Base-by-base conservation (phyloP, 2,797 vertebrate species). In the Streptopelia turtur region DNA sequence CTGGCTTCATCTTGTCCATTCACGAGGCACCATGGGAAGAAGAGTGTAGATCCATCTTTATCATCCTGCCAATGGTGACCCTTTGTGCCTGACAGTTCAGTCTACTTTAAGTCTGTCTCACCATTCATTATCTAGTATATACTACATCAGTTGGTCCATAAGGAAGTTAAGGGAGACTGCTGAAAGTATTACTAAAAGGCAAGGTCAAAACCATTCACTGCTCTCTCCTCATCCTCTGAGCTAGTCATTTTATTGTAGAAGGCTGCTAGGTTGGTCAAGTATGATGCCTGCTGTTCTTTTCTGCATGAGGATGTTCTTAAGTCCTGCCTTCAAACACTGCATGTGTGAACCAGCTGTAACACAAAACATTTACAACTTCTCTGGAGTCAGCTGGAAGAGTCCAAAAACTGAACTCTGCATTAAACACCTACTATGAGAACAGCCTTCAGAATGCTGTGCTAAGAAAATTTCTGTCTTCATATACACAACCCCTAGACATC, bases 401-500 rank as follows among this genome's bases (percentile, higher is more conserved):
- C 60, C 13, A 41, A 83, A 72, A 75, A 8, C 24, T 21, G 43
- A 63, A 57, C 35, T 11, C 41, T 50, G 16, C 12, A 35, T 20
- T 35, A 41, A 41, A 72, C 1, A 0, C 11, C 43, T 55, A 28
- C 25, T 23, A 6, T 13, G 16, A 83, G 16, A 84, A 31, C 5
- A 56, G 61, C 22, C 27, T 52, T 41, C 30, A 72, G 41, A 64
- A 69, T n/a, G 64, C 49, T 35, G 11, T 4, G 2, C 17, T 59
- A 31, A 68, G 45, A 69, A 69, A 23, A 71, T 25, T 4, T n/a
- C n/a, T 18, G 0, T 7, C 11, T 66, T 75, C 53, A 14, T 21
- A 30, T 18, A 8, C 18, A 35, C 1, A 1, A 37, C 8, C 9
- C n/a, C 22, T 18, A 64, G 45, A 53, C 2, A 13, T 18, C 5